Percentiles rank a stretch among this genome's conserved stretches.
Evolutionary conservation across 2,113 vertebrate genomes (phyloP).

Genomic region (Halichoeres trimaculatus): DNA sequence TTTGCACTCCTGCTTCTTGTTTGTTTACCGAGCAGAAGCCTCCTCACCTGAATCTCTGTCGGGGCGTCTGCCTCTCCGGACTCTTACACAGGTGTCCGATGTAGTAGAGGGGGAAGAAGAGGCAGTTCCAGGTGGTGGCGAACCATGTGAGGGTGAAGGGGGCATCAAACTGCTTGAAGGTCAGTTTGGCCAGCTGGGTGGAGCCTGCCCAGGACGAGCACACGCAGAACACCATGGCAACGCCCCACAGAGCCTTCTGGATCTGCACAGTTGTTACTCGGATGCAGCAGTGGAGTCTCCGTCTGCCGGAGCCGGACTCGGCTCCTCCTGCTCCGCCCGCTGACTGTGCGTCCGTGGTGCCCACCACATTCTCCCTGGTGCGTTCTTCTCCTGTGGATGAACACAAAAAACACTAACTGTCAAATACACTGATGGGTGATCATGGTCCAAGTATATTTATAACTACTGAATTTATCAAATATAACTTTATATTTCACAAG

Average conservation of each 20-base stretch:
- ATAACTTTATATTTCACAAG: too few relatives aligned
- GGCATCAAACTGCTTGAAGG: conserved; percentile 91
- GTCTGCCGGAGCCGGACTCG: conserved; percentile 77
- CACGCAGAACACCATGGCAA: conserved; percentile 91
- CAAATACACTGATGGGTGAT: not conserved
- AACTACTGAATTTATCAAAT: too few relatives aligned
- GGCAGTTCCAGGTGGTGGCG: conserved; percentile 95
- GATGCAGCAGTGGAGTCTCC: conserved; percentile 83
- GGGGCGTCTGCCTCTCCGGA: conserved; percentile 90
- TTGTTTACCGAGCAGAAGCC: not conserved
- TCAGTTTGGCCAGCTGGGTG: conserved; percentile 94
- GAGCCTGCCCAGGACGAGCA: conserved; percentile 94
- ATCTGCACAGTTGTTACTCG: conserved; percentile 84
- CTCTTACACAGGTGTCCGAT: conserved; percentile 91
- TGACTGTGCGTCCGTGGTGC: conserved; percentile 85
- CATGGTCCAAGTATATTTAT: not conserved
- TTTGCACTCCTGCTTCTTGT: not conserved
- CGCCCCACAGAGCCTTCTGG: conserved; percentile 90
- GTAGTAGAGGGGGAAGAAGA: conserved; percentile 96
- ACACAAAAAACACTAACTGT: conserved; percentile 1
- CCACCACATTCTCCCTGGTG: conserved; percentile 86
- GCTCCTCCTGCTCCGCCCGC: conserved; percentile 73
- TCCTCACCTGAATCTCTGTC: conserved; percentile 92
- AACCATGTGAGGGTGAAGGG: conserved; percentile 98
- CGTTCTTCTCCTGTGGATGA: conserved; percentile 88